Evolutionary conservation across 2,888 invertebrate genomes (phyloP), one percentile per base, ranked within the genome.

Genomic region (Petrolisthes manimaculis): DNA sequence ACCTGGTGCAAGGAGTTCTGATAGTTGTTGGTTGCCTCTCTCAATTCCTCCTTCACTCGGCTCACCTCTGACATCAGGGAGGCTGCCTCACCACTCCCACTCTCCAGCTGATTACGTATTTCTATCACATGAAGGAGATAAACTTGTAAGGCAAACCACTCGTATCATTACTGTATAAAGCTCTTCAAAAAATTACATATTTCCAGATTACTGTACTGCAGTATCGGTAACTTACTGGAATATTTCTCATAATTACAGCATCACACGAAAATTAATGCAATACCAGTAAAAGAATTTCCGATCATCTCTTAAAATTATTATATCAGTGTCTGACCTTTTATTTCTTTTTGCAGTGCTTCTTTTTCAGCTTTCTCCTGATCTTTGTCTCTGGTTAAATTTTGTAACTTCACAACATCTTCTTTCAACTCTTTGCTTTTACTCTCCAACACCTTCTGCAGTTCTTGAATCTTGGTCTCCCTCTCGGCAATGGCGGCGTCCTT

Each of bases 351-450:
- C n/a, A 87, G 37, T 9, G 83, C 69, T n/a, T 83, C 78, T 51
- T 78, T 87, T 54, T 87, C 87, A 8, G 67, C 74, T 67, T 77
- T 86, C n/a, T 78, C 80, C 37, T 81, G 80, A 24, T 84, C 89
- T 18, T 82, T 51, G 21, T 85, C 85, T 12, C 83, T 84, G 18
- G 53, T 67, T 3, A 80, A 3, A 18, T 83, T 86, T 8, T 88
- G 54, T 18, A 86, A 18, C n/a, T 86, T 83, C n/a, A 86, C 75
- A n/a, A 81, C 24, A 9, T 24, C 69, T 56, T 88, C 86, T 74
- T 84, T 86, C 14, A 77, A 77, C 61, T 89, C 88, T n/a, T 82
- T 79, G 24, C 21, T 37, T 9, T 89, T 88, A n/a, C 71, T 89
- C 12, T 88, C 83, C 12, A 90, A 54, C 53, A 86, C 55, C 9